Evolutionary conservation across 2,113 vertebrate genomes (phyloP).

Genomic region (Menidia beryllina): DNA sequence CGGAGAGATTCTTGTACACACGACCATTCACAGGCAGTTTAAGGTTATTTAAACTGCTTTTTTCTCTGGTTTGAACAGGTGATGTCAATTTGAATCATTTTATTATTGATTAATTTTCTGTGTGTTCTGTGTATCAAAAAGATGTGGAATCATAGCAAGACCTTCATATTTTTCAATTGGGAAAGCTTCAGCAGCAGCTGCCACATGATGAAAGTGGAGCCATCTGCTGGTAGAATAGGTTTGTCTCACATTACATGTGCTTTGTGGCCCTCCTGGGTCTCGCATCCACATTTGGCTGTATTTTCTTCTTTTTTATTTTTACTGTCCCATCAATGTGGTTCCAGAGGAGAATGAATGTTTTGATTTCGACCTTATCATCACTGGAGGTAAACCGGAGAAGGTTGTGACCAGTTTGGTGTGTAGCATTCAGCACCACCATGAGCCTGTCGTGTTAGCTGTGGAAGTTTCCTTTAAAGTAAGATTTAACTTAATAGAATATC

Average conservation of each 20-base stretch:
- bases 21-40: conserved; percentile 83
- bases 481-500: not conserved
- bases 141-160: conserved; percentile 96
- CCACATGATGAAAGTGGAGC: conserved; percentile 88
- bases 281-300: not conserved
- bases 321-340: not conserved
- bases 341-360: conserved; percentile 82
- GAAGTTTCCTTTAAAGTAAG: conserved; percentile 91
- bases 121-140: conserved; percentile 72
- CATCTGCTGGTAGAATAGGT: conserved; percentile 81
- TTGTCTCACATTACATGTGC: conserved; percentile 1
- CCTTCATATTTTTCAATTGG: conserved; percentile 87
- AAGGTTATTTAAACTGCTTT: conserved; percentile 79
- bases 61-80: too few species aligned
- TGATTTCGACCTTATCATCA: conserved; percentile 85
- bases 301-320: not conserved
- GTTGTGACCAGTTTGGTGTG: conserved; percentile 82
- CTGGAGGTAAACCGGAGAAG: conserved; percentile 81
- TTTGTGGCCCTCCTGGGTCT: not conserved
- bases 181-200: conserved; percentile 68
- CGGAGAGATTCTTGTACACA: conserved; percentile 85
- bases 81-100: too few species aligned
- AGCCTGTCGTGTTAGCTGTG: conserved; percentile 82
- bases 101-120: too few species aligned
- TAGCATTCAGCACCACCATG: conserved; percentile 73